phyloP scores from a whole-genome alignment of 2,113 vertebrate genomes.

The Xiphorhynchus elegans region DNA sequence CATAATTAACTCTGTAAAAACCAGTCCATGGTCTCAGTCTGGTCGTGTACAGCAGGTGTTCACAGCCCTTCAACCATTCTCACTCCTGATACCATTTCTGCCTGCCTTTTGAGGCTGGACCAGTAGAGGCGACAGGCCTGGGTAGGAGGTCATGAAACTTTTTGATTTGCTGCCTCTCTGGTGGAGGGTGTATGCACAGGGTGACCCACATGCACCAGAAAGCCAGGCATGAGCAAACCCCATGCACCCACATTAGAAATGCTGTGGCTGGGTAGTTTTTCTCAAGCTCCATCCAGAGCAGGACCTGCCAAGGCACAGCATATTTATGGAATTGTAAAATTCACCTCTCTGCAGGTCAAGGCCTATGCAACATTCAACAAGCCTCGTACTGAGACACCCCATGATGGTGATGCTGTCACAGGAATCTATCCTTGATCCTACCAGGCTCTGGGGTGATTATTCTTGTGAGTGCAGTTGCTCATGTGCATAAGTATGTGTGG shows the following conservation, averaged over 20 bases:
- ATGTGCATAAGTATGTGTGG: background rate
- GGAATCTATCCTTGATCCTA: background rate
- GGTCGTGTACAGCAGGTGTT: background rate
- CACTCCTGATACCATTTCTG: background rate
- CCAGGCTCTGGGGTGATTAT: background rate
- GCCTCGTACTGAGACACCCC: background rate
- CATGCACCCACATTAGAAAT: background rate
- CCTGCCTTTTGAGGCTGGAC: fast-evolving
- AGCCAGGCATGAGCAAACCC: background rate
- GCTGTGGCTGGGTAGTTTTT: background rate
- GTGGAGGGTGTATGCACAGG: background rate
- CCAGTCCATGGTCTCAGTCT: background rate
- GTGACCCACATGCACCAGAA: fast-evolving
- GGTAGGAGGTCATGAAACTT: background rate
- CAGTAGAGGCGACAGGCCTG: background rate
- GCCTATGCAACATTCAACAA: background rate
- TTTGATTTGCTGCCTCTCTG: background rate
- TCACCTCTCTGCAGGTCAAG: constrained; percentile 4
- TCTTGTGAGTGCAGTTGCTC: background rate
- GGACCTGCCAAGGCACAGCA: background rate
- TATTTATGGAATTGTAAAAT: constrained; percentile 44
- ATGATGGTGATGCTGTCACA: background rate
- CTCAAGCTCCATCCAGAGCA: background rate
- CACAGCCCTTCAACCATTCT: background rate
- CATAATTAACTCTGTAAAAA: background rate